A percentile compares a stretch with the other conserved stretches of the same genome.
Conservation (phyloP, 2,797 vertebrate species). For the Dallia pectoralis region DNA sequence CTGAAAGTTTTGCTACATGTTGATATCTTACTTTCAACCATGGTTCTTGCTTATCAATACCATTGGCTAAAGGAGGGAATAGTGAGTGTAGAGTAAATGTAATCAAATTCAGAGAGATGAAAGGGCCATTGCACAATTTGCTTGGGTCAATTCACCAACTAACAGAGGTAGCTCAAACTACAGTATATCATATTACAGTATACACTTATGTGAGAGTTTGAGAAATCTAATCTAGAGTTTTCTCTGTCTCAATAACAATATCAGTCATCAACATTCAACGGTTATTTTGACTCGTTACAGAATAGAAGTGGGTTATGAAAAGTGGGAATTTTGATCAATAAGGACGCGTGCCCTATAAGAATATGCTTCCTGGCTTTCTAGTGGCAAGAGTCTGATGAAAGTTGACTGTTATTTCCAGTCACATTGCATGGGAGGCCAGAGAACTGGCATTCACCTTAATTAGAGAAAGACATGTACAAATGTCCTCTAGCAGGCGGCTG, state of each 20-base stretch:
- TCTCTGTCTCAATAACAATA: neutral
- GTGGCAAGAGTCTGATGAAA: conserved; percentile 68
- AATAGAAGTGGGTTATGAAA: neutral
- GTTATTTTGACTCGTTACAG: neutral
- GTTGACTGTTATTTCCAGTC: conserved; percentile 73
- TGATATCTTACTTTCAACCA: neutral
- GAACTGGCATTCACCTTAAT: conserved; percentile 81
- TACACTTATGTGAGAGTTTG: conserved; percentile 3
- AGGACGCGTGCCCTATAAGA: conserved; percentile 35
- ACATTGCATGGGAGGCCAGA: conserved; percentile 67
- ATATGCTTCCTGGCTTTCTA: conserved; percentile 43
- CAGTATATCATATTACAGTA: neutral
- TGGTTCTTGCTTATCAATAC: conserved; percentile 9
- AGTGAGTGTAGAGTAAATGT: conserved; percentile 12
- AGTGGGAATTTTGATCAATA: conserved; percentile 32
- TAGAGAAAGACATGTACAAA: conserved; percentile 81
- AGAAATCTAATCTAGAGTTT: neutral
- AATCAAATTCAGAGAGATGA: neutral
- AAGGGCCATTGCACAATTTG: neutral
- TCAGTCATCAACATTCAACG: neutral
- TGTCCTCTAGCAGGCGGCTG: conserved; percentile 78
- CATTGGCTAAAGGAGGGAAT: conserved; percentile 1
- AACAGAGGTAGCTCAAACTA: neutral
- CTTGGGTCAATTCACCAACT: neutral
- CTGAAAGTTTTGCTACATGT: neutral